Base-by-base conservation (phyloP, 1,140 invertebrate genomes). In the Himalopsyche phryganea region DNA sequence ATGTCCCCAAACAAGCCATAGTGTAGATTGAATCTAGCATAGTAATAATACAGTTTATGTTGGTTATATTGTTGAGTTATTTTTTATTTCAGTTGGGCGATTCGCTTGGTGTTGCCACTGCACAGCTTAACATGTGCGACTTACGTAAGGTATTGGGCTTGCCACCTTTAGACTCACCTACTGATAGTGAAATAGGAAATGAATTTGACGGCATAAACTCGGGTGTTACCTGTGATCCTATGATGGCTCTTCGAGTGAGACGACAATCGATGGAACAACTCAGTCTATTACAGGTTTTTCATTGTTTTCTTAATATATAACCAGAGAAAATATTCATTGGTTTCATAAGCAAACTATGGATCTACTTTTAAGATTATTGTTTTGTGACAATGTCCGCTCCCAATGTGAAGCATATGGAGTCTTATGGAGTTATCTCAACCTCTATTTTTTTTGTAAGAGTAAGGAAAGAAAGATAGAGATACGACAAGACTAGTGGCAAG, bases 231-330 rank as follows among this genome's bases (percentile, higher is more conserved):
- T 63, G 52, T 19, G 61, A 63, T 28, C 73, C 73, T 0, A 76
- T 76, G 66, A 76, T 71, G 58, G 70, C 73, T 3, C 65, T 80
- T 5, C 83, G 89, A 64, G 85, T 92, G 51, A 83, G 92, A 66
- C 81, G 94, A 51, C 88, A 92, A 71, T 96, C 92, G 73, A 98
- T 98, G 95, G 94, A 97, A 73, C 93, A 96, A 70, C 83, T 98
- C 75, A 92, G 96, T 76, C 79, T 98, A 11, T 89, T 98, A 74
- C 95, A 95, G 81, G 86, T 92, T 66, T 28, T n/a, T n/a, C n/a
- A n/a, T n/a, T 7, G 33, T n/a, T 35, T 35, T 35, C 33, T 35
- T 35, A 35, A 7, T 35, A 7, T 35, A 35, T 35, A 35, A 6
- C 33, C 33, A 35, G 33, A 44, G 6, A 44, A 44, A 6, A 44